These are phyloP conservation scores for Huso huso DNA, from an alignment of 2,797 vertebrate genomes.

Conservation along the genomic window DNA sequence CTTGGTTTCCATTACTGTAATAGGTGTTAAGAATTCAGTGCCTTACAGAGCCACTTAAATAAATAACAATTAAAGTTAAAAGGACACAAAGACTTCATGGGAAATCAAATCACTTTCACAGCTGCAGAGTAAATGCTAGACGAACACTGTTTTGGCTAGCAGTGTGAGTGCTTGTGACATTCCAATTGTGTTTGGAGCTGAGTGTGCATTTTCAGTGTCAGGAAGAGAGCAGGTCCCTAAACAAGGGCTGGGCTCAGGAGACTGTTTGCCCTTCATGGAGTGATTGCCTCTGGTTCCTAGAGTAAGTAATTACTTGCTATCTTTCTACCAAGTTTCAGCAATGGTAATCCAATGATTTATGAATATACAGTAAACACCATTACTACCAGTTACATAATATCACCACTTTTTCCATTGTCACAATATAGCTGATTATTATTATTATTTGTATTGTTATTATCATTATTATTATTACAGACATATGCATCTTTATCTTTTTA, in stretches of 20 bases:
- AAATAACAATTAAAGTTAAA: conserved; percentile 3
- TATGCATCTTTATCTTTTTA: too few relatives aligned
- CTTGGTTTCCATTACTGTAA: not conserved
- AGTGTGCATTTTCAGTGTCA: not conserved
- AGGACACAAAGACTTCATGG: not conserved
- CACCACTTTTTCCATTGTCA: too few relatives aligned
- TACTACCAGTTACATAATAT: too few relatives aligned
- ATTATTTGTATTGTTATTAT: too few relatives aligned
- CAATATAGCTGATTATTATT: too few relatives aligned
- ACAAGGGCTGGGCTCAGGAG: not conserved
- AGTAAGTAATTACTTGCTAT: not conserved
- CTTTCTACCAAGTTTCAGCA: not conserved
- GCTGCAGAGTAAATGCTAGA: not conserved
- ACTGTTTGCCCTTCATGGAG: not conserved
- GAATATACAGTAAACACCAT: too few relatives aligned
- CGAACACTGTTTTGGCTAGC: not conserved
- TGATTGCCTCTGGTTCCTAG: not conserved
- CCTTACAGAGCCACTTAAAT: not conserved
- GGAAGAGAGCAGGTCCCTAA: not conserved
- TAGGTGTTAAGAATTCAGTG: not conserved
- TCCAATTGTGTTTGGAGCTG: not conserved
- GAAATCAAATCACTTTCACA: not conserved
- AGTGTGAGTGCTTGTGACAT: not conserved
- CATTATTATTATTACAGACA: too few relatives aligned
- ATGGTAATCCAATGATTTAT: too few relatives aligned